Conservation (phyloP, 2,888 invertebrate species). For the Orthosia gracilis region DNA sequence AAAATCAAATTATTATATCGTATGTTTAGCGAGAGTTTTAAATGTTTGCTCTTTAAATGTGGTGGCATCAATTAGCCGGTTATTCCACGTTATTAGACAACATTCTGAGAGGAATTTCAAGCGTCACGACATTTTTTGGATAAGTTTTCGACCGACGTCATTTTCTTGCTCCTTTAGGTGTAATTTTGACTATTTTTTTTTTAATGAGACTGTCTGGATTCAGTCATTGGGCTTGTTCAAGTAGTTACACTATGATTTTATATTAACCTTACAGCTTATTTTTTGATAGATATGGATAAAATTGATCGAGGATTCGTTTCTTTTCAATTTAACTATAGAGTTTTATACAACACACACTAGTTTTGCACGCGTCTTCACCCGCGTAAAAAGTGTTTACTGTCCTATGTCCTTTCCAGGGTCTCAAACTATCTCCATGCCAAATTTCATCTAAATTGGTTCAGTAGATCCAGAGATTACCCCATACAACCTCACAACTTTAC, state of each 20-base stretch:
- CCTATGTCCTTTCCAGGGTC: no score
- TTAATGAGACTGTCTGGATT: not conserved
- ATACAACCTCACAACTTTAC: no score
- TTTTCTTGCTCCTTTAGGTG: constrained; percentile 31
- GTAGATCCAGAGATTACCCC: no score
- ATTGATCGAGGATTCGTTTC: no score
- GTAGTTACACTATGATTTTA: not conserved
- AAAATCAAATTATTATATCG: not conserved
- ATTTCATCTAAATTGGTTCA: no score
- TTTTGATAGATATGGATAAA: not conserved
- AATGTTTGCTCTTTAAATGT: no score
- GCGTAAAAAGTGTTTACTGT: no score
- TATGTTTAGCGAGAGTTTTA: no score
- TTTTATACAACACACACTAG: no score
- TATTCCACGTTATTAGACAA: constrained; percentile 77
- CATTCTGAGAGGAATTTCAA: constrained; percentile 57
- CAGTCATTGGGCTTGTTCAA: not conserved
- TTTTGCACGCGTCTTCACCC: no score
- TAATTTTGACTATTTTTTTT: constrained; percentile 8
- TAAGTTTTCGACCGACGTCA: constrained; percentile 34
- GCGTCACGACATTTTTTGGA: constrained; percentile 42
- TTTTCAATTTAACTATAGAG: no score
- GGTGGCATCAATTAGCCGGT: constrained; percentile 75
- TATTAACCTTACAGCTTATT: not conserved
- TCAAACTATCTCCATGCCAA: no score